phyloP scores from a whole-genome alignment of 2,888 invertebrate species.

The Trachelus stipa region DNA sequence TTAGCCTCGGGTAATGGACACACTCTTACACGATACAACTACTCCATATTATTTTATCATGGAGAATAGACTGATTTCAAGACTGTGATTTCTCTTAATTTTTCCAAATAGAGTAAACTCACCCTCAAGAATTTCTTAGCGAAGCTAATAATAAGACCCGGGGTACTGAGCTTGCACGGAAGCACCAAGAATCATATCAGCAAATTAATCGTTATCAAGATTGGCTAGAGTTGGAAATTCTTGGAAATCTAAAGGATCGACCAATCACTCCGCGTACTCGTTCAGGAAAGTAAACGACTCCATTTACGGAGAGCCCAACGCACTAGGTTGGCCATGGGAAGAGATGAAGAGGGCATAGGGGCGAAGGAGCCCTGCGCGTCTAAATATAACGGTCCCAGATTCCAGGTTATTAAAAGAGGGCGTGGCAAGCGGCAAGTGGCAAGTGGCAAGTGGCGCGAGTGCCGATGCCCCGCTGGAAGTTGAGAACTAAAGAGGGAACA shows the following conservation, averaged over 20 bases:
- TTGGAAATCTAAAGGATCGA: not conserved
- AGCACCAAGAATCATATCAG: not conserved
- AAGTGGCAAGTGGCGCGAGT: slow-evolving; percentile 3
- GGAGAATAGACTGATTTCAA: not conserved
- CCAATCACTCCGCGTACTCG: not conserved
- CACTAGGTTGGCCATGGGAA: slow-evolving; percentile 18
- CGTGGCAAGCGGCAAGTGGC: slow-evolving; percentile 37
- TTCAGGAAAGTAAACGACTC: slow-evolving; percentile 23
- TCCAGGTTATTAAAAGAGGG: slow-evolving; percentile 65
- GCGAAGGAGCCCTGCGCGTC: slow-evolving; percentile 27
- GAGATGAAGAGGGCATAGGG: slow-evolving; percentile 12
- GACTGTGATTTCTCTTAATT: not conserved
- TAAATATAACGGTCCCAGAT: slow-evolving; percentile 62
- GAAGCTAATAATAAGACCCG: not conserved
- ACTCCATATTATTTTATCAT: not conserved
- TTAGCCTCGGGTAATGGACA: not conserved
- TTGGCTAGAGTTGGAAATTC: not conserved
- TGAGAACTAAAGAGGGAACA: slow-evolving; percentile 48
- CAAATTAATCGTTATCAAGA: not conserved
- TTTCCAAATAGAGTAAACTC: not conserved
- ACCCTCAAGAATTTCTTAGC: not conserved
- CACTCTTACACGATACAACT: not conserved
- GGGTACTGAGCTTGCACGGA: not conserved
- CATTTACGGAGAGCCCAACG: slow-evolving; percentile 31
- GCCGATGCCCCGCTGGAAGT: slow-evolving; percentile 33